These are phyloP conservation scores for Deilephila porcellus DNA, from an alignment of 2,888 invertebrate genomes.

Conservation along the genomic window DNA sequence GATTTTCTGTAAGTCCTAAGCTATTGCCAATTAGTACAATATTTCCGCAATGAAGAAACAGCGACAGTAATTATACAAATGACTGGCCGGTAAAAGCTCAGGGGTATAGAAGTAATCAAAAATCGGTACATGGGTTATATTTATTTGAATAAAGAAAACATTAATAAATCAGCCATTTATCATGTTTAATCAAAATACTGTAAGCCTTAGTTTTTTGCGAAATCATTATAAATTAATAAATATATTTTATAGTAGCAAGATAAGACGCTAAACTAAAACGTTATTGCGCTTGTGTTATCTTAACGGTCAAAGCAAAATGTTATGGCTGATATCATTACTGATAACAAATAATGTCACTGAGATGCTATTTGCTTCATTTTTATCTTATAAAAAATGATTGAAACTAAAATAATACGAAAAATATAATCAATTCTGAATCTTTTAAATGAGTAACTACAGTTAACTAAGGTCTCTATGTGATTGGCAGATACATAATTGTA, in stretches of 20 bases:
- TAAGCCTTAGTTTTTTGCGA: not conserved
- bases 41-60: no score
- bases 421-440: no score
- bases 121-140: not conserved
- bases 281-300: conserved; percentile 29
- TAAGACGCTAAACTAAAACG: conserved; percentile 28
- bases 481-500: no score
- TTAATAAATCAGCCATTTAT: not conserved
- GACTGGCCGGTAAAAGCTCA: no score
- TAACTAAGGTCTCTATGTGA: no score
- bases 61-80: no score
- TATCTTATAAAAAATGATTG: not conserved
- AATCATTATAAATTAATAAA: not conserved
- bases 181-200: not conserved
- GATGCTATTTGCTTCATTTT: not conserved
- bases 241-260: conserved; percentile 10
- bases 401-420: not conserved
- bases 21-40: no score
- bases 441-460: no score
- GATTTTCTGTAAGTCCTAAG: no score
- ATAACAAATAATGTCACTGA: not conserved
- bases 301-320: conserved; percentile 15
- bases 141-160: not conserved
- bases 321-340: not conserved
- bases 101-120: no score